A percentile compares a stretch with the other conserved stretches of the same genome.
phyloP scores from a whole-genome alignment of 2,888 invertebrate genomes.

The Cephus runcator region DNA sequence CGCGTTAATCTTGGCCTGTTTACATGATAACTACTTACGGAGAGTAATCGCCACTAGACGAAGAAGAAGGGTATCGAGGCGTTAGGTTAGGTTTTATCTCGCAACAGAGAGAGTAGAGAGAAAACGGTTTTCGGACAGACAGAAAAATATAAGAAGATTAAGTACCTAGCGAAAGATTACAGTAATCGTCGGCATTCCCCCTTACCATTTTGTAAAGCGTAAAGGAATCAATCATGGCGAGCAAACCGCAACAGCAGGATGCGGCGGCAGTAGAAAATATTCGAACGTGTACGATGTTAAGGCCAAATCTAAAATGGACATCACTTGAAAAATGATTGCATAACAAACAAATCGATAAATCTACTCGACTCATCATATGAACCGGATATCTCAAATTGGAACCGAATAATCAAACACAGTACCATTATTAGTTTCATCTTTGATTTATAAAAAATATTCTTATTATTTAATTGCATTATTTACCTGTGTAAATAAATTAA shows the following conservation, averaged over 20 bases:
- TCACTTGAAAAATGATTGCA: background rate
- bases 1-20: background rate
- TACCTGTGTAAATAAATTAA: constrained; percentile 42
- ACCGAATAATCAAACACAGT: background rate
- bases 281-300: constrained; percentile 44
- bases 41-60: background rate
- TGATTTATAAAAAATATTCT: background rate
- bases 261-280: constrained; percentile 39
- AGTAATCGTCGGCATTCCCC: background rate
- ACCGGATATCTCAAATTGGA: background rate
- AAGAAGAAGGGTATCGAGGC: background rate
- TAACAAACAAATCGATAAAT: background rate
- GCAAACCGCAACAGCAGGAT: constrained; percentile 42
- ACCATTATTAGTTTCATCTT: background rate
- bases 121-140: background rate
- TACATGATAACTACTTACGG: background rate
- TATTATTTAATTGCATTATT: background rate
- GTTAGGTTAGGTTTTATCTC: background rate
- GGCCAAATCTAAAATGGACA: constrained; percentile 35
- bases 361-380: background rate
- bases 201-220: constrained; percentile 53
- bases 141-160: background rate
- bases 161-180: background rate
- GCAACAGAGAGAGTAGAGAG: background rate
- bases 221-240: constrained; percentile 53